Conservation (phyloP, 2,888 invertebrate species). For the Anthoptus insignis region DNA sequence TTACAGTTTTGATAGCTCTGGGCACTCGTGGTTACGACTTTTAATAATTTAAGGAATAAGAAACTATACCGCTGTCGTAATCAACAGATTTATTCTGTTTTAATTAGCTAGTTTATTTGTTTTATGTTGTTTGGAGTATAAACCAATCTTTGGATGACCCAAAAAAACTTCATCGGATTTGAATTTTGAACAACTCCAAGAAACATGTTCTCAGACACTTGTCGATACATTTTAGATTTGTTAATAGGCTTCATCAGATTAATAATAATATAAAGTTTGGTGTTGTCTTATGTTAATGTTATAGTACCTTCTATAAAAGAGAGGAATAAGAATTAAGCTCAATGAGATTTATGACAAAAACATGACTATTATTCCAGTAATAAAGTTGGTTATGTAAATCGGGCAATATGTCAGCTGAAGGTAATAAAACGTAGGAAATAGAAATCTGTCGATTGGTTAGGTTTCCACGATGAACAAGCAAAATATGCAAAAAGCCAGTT, state of each 20-base stretch:
- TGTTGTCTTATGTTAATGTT: slow-evolving; percentile 20
- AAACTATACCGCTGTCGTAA: slow-evolving; percentile 20
- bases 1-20: slow-evolving; percentile 28
- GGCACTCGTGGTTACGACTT: slow-evolving; percentile 27
- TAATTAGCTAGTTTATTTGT: slow-evolving; percentile 33
- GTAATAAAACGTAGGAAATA: slow-evolving; percentile 29
- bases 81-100: slow-evolving; percentile 29
- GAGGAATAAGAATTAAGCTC: slow-evolving; percentile 22
- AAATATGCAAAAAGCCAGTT: slow-evolving; percentile 54
- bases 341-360: slow-evolving; percentile 33
- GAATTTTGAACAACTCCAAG: neutral
- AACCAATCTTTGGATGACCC: neutral
- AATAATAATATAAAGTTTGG: slow-evolving; percentile 7
- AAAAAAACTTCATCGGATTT: neutral
- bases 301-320: slow-evolving; percentile 16
- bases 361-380: slow-evolving; percentile 20
- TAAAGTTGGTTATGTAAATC: slow-evolving; percentile 34
- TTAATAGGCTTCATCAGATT: slow-evolving; percentile 9
- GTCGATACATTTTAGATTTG: slow-evolving; percentile 2
- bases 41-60: slow-evolving; percentile 23
- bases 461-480: slow-evolving; percentile 45
- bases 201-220: slow-evolving; percentile 6
- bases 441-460: slow-evolving; percentile 16
- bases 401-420: slow-evolving; percentile 17
- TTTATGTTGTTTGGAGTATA: slow-evolving; percentile 11